Evolutionary conservation across 2,113 vertebrate genomes (phyloP).

Genomic region (Equus quagga): DNA sequence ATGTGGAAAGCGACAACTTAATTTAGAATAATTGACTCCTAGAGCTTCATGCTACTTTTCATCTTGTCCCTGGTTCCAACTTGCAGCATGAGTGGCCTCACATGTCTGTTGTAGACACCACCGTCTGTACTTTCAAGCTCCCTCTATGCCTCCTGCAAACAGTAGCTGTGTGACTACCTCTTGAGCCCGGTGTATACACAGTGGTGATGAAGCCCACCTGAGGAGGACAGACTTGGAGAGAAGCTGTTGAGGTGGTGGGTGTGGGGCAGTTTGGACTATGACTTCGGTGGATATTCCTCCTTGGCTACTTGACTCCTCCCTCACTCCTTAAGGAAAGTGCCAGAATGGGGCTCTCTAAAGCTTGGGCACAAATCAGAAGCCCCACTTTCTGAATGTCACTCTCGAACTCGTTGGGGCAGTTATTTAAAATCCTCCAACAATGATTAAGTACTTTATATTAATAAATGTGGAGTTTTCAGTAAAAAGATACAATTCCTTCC

Average conservation of each 20-base stretch:
- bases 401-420: background rate
- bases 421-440: background rate
- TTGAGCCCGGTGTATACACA: accelerated
- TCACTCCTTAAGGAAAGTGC: background rate
- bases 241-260: too few relatives aligned
- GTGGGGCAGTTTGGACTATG: background rate
- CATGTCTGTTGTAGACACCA: accelerated
- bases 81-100: accelerated
- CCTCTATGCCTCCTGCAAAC: too few relatives aligned
- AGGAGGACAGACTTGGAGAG: background rate
- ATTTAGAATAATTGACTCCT: background rate
- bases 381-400: background rate
- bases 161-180: background rate
- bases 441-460: background rate
- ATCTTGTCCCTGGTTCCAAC: background rate
- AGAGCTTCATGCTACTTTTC: background rate
- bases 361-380: background rate
- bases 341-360: background rate
- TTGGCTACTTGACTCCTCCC: background rate
- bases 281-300: background rate
- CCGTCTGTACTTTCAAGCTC: background rate
- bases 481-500: background rate
- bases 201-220: background rate
- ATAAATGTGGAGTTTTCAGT: background rate
- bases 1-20: background rate